phyloP scores from a whole-genome alignment of 2,888 invertebrate genomes.

The Chaitophorus viminalis region DNA sequence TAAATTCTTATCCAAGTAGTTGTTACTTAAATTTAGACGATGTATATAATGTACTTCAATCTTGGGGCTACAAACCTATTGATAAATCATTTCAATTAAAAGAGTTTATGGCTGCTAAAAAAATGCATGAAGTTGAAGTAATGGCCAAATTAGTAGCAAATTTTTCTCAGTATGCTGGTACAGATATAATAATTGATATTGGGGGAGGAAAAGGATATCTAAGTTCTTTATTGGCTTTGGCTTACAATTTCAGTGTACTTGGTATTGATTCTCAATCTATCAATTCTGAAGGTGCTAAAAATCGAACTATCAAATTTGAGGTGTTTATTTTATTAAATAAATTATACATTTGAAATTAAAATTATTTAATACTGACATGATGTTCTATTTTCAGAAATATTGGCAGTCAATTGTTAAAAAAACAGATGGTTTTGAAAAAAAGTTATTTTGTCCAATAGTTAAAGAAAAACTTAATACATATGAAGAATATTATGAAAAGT shows the following conservation, averaged over 20 bases:
- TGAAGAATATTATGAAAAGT: conserved; percentile 63
- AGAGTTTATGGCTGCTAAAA: conserved; percentile 79
- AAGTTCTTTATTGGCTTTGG: conserved; percentile 78
- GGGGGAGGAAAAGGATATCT: conserved; percentile 92
- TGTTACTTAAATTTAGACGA: conserved; percentile 42
- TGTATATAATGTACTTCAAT: conserved; percentile 39
- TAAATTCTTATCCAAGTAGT: conserved; percentile 39
- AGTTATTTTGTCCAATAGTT: conserved; percentile 24
- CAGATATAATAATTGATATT: conserved; percentile 77
- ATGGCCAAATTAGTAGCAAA: conserved; percentile 74
- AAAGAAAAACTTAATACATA: conserved; percentile 58
- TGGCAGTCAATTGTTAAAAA: conserved; percentile 64
- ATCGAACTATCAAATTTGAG: conserved; percentile 67
- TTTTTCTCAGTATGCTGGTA: conserved; percentile 67
- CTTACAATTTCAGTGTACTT: conserved; percentile 78
- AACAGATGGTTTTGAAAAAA: conserved; percentile 40
- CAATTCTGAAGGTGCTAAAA: conserved; percentile 76
- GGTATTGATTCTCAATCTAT: conserved; percentile 81
- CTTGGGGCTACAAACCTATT: conserved; percentile 16
- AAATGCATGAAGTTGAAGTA: conserved; percentile 81
- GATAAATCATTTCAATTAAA: conserved; percentile 58
- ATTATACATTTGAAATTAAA: background rate
- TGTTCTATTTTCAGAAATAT: conserved; percentile 64
- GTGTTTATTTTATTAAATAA: conserved; percentile 63
- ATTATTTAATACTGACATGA: background rate